phyloP scores from a whole-genome alignment of 2,888 invertebrate genomes.

The Thymelicus lineola region DNA sequence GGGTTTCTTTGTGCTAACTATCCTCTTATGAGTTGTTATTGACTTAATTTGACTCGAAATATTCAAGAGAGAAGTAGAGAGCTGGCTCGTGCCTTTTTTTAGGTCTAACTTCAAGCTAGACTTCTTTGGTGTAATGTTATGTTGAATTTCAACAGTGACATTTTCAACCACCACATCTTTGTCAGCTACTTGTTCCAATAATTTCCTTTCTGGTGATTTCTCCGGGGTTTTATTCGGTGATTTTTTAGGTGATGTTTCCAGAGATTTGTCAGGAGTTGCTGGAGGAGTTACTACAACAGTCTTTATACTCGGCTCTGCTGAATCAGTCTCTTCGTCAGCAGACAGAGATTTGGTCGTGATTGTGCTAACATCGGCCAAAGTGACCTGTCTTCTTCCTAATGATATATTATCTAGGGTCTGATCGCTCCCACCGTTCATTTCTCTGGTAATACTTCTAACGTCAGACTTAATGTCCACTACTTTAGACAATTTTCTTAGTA shows the following conservation, averaged over 20 bases:
- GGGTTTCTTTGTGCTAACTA: constrained; percentile 75
- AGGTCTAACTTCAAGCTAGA: constrained; percentile 77
- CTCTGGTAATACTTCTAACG: constrained; percentile 54
- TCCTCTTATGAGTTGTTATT: constrained; percentile 77
- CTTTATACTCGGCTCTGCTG: constrained; percentile 47
- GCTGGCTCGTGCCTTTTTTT: constrained; percentile 76
- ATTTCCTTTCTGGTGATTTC: constrained; percentile 51
- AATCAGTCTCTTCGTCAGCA: constrained; percentile 62
- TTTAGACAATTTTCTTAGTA: constrained; percentile 75
- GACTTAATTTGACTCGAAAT: constrained; percentile 82
- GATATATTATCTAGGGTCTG: constrained; percentile 57
- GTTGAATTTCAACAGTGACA: constrained; percentile 80
- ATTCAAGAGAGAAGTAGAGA: constrained; percentile 74
- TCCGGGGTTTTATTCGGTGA: constrained; percentile 44
- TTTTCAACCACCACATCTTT: constrained; percentile 73
- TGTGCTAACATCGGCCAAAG: constrained; percentile 74
- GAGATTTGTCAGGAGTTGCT: constrained; percentile 41
- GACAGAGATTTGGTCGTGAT: constrained; percentile 73
- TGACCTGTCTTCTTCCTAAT: constrained; percentile 57
- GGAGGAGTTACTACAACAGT: constrained; percentile 39
- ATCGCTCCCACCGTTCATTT: constrained; percentile 74
- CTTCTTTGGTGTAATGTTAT: constrained; percentile 79
- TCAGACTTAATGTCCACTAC: constrained; percentile 79
- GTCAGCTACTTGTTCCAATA: constrained; percentile 52
- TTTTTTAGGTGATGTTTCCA: constrained; percentile 44